Percentiles rank a stretch among this genome's conserved stretches.
These are phyloP conservation scores for Platygyra sinensis DNA, from an alignment of 64 coral and sea anemone species.

Conservation along the genomic window DNA sequence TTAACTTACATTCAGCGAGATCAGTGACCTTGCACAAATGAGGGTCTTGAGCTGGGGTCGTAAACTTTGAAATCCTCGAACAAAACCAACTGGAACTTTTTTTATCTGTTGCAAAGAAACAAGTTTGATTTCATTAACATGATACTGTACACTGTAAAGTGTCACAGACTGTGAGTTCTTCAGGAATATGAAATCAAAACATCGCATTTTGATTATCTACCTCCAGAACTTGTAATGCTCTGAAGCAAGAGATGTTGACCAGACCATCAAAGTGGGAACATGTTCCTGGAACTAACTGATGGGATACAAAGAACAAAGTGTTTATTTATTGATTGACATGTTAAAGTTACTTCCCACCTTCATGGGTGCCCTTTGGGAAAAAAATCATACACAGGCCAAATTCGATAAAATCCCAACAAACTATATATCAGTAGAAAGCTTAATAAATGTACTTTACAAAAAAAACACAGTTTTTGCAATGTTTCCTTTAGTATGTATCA, in stretches of 20 bases:
- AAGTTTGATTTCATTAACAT: neutral
- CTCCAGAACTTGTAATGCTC: conserved; percentile 75
- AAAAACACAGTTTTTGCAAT: too few relatives aligned
- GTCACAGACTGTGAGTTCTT: too few relatives aligned
- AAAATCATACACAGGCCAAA: too few relatives aligned
- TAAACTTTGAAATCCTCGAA: conserved; percentile 78
- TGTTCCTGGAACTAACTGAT: conserved; percentile 70
- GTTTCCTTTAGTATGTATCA: too few relatives aligned
- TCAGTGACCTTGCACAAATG: conserved; percentile 59
- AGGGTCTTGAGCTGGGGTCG: conserved; percentile 75
- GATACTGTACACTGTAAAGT: neutral
- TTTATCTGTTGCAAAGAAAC: conserved; percentile 63
- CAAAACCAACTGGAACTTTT: conserved; percentile 87
- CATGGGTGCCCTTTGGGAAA: too few relatives aligned
- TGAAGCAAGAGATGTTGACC: conserved; percentile 75
- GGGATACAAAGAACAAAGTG: neutral
- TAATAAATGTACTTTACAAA: too few relatives aligned
- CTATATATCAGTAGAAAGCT: too few relatives aligned
- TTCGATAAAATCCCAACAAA: too few relatives aligned
- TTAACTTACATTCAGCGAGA: conserved; percentile 84
- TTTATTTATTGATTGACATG: too few relatives aligned
- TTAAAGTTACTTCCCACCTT: too few relatives aligned
- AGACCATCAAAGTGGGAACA: conserved; percentile 71
- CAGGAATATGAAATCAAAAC: too few relatives aligned
- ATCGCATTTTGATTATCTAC: conserved; percentile 17